Base-by-base conservation (phyloP, 2,113 vertebrate genomes). In the Sander lucioperca region DNA sequence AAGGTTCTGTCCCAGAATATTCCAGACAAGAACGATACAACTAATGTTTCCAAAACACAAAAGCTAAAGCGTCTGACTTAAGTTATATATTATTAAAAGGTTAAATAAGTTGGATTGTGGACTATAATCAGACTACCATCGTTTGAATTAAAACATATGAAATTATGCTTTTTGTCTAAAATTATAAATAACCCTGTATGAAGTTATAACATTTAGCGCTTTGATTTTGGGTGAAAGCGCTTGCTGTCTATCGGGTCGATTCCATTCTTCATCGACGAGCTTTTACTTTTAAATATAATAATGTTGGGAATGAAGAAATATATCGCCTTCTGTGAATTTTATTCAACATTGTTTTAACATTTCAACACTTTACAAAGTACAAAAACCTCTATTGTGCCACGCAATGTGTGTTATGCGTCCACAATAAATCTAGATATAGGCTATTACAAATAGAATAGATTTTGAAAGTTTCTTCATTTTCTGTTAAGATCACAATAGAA, bases 231-330 rank as follows among this genome's bases (percentile, higher is more conserved):
- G 1, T 19, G 47, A 79, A 50, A 18, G 15, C 25, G 43, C 36
- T 2, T 4, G 30, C 58, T 43, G 2, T 13, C 5, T 27, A 36
- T 68, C 65, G 25, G 18, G 65, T 15, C 13, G 14, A 2, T 39
- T 39, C 30, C 12, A 36, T 69, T 69, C 25, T 19, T 48, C 13
- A 33, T 39, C 19, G 14, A 39, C 2, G 5, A 73, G 39, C 23
- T 65, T 48, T 77, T 50, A 66, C 5, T 70, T 74, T 69, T 10
- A 14, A 39, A 56, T 64, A 27, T 14, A 56, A 39, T n/a, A 59
- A 43, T 23, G 7, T 6, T 48, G 19, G 14, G 21, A 54, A 13
- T 51, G 1, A 50, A 12, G 9, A n/a, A 16, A 45, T 15, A 30
- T 21, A 12, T 39, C 1, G 0, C 16, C 3, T 13, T 53, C 3